Evolutionary conservation across 2,888 invertebrate species (phyloP), one percentile per base, ranked within the genome.

Genomic region (Cyrtodaria siliqua): DNA sequence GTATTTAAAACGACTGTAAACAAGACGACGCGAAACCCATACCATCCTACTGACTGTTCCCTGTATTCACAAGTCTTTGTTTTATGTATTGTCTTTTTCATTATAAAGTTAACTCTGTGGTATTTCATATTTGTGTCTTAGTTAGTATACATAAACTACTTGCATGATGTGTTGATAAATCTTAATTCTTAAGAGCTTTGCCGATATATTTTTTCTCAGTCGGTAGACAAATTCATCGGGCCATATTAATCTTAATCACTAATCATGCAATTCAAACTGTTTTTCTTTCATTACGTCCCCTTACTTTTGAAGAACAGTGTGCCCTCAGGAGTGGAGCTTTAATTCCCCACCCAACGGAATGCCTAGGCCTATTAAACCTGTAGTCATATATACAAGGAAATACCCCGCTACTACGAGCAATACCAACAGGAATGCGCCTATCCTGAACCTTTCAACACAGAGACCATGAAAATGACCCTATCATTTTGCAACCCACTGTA

Each of bases 351-450:
- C 86, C 89, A 0, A 79, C 82, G 52, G 86, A 86, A 57, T 90
- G 89, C 57, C 87, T n/a, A 89, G 44, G 79, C 84, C 50, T 89
- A 86, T 69, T 87, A 86, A 77, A 86, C 89, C 84, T 90, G 89
- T 49, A 85, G 85, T 24, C 42, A 64, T 1, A 20, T 26, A 2
- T 85, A 86, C 62, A 16, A 3, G n/a, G 4, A 24, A 1, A 24
- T 83, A 9, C 80, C 82, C 0, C 53, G 59, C 1, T 74, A 68
- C 60, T 77, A 78, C 29, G 83, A 85, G 49, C 82, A 87, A 57
- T 67, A 82, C 50, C 38, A 83, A 26, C 63, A 61, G 64, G 89
- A 89, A 68, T 89, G 89, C 18, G 69, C 83, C 2, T 89, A 89
- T 64, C 89, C 89, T 0, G 75, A 84, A 56, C 75, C 85, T 12